These are phyloP conservation scores for Anastatus disparis DNA, from an alignment of 1,140 invertebrate species.

Conservation along the genomic window DNA sequence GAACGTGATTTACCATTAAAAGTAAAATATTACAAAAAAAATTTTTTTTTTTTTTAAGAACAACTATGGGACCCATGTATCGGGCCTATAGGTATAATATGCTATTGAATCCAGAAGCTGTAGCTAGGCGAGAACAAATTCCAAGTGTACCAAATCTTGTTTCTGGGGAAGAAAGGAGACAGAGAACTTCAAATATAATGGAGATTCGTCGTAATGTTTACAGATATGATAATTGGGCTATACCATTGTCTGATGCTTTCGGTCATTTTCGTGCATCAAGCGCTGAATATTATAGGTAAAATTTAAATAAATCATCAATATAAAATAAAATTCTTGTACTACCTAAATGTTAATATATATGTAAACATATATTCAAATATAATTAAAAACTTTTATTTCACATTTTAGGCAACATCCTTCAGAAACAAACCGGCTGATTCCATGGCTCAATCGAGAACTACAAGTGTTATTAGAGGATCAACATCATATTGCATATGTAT, in stretches of 20 bases:
- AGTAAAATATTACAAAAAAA: too few relatives aligned
- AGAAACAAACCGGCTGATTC: constrained; percentile 81
- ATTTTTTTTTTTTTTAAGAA: constrained; percentile 43
- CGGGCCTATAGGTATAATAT: constrained; percentile 46
- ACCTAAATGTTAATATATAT: background rate
- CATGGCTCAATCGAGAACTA: constrained; percentile 90
- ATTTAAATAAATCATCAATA: too few relatives aligned
- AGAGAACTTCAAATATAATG: constrained; percentile 51
- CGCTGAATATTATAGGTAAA: constrained; percentile 79
- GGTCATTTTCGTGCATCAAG: constrained; percentile 77
- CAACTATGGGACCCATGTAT: constrained; percentile 54
- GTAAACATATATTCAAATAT: background rate
- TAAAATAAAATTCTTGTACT: too few relatives aligned
- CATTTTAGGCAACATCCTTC: constrained; percentile 77
- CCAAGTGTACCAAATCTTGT: constrained; percentile 47
- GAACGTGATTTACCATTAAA: background rate
- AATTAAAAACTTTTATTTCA: background rate
- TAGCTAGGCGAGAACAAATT: constrained; percentile 52
- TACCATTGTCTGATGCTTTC: constrained; percentile 72
- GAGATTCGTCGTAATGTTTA: constrained; percentile 79
- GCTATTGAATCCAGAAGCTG: constrained; percentile 51
- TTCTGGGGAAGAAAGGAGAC: constrained; percentile 47
- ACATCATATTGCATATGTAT: constrained; percentile 73
- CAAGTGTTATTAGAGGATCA: constrained; percentile 74
- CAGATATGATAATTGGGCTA: constrained; percentile 79